Conservation (phyloP, 2,797 vertebrate genomes). For the Enteromius thamalakanensis region DNA sequence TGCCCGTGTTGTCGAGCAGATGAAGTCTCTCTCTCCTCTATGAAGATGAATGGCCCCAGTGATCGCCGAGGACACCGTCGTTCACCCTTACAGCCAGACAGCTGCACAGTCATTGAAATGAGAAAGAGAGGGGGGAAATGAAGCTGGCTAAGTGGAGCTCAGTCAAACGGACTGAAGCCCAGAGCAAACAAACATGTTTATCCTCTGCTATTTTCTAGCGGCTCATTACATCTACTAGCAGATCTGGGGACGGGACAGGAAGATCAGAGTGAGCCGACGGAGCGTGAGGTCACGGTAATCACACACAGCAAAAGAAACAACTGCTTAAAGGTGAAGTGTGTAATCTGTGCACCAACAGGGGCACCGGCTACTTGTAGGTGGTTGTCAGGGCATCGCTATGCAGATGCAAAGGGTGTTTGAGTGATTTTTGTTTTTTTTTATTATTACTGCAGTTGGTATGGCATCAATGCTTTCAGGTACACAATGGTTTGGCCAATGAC, state of each 20-base stretch:
- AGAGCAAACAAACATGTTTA: constrained; percentile 64
- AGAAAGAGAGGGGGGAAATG: constrained; percentile 24
- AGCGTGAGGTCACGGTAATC: constrained; percentile 51
- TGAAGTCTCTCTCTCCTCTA: constrained; percentile 47
- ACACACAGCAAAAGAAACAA: constrained; percentile 21
- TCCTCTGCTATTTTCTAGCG: constrained; percentile 21
- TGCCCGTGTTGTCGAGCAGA: constrained; percentile 38
- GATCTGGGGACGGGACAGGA: constrained; percentile 48
- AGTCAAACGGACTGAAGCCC: constrained; percentile 45
- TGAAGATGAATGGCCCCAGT: constrained; percentile 61
- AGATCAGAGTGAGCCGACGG: constrained; percentile 59
- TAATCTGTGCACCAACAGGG: not conserved
- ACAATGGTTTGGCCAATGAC: not conserved
- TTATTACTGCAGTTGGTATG: not conserved
- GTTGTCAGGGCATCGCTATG: not conserved
- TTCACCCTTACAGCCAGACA: constrained; percentile 40
- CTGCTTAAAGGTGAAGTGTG: constrained; percentile 23
- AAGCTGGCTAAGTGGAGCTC: constrained; percentile 34
- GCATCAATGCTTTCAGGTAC: not conserved
- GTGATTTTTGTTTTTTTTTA: not conserved
- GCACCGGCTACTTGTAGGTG: not conserved
- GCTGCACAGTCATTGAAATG: constrained; percentile 23
- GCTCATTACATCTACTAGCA: constrained; percentile 66
- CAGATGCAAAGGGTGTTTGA: not conserved
- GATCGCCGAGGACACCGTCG: constrained; percentile 46